These are phyloP conservation scores for Cephalopholis sonnerati DNA, from an alignment of 2,113 vertebrate genomes.

Conservation along the genomic window DNA sequence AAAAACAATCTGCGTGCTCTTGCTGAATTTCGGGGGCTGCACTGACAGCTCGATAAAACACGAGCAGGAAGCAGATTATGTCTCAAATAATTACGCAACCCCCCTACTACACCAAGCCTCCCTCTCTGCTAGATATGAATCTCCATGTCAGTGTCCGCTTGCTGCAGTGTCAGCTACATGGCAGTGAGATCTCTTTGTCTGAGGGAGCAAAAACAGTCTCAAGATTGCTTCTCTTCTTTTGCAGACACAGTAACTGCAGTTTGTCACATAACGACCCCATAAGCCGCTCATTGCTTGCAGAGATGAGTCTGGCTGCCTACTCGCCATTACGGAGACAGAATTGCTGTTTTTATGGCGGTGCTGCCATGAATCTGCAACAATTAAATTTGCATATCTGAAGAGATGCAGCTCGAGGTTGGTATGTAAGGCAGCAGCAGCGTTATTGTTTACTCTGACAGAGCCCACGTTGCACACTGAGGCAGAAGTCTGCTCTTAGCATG, in stretches of 20 bases:
- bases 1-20: conserved; percentile 20
- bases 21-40: conserved; percentile 17
- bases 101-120: conserved; percentile 45
- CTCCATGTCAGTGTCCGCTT: conserved; percentile 50
- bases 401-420: conserved; percentile 29
- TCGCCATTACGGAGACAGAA: conserved; percentile 35
- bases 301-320: conserved; percentile 45
- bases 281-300: conserved; percentile 34
- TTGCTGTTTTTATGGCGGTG: conserved; percentile 45
- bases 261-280: conserved; percentile 52
- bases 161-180: conserved; percentile 64
- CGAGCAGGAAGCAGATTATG: conserved; percentile 64
- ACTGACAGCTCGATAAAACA: conserved; percentile 45
- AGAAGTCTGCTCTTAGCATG: conserved; percentile 16
- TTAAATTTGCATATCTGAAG: conserved; percentile 55
- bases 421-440: conserved; percentile 37
- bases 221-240: conserved; percentile 49
- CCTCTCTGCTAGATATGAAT: conserved; percentile 44
- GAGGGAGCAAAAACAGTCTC: conserved; percentile 40
- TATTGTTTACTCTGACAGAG: conserved; percentile 43
- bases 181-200: conserved; percentile 67
- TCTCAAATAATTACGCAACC: conserved; percentile 69
- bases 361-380: conserved; percentile 57
- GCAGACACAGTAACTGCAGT: conserved; percentile 64
- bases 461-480: conserved; percentile 29